phyloP scores from a whole-genome alignment of 2,113 vertebrate species.

The Poeciliopsis occidentalis region DNA sequence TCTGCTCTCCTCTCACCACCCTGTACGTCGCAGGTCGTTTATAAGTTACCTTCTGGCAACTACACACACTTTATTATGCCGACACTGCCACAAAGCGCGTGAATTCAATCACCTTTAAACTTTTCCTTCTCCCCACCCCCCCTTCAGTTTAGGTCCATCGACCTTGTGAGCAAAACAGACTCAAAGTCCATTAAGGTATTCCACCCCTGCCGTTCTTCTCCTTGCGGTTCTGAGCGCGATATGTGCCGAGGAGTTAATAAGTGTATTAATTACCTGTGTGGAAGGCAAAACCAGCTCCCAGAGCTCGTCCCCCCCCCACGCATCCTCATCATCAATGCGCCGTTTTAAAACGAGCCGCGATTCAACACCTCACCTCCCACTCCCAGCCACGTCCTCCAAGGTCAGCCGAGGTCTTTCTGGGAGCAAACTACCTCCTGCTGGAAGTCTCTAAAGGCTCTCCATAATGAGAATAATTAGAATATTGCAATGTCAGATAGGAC shows the following conservation, averaged over 20 bases:
- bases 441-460: constrained; percentile 45
- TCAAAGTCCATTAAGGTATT: constrained; percentile 51
- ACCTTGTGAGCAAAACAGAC: constrained; percentile 29
- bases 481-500: constrained; percentile 57
- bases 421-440: constrained; percentile 20
- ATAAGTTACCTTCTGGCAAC: not conserved
- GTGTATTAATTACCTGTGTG: constrained; percentile 74
- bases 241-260: constrained; percentile 71
- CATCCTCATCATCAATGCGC: not conserved
- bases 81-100: constrained; percentile 14
- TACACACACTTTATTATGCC: constrained; percentile 1
- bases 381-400: constrained; percentile 44
- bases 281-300: constrained; percentile 64
- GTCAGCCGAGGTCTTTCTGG: constrained; percentile 34
- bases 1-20: not conserved
- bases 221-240: constrained; percentile 53
- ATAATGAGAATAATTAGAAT: constrained; percentile 68
- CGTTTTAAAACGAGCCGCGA: constrained; percentile 59
- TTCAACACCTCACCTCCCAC: not conserved
- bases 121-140: not conserved
- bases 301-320: constrained; percentile 18
- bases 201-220: constrained; percentile 39
- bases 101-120: constrained; percentile 48
- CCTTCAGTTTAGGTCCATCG: not conserved
- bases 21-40: constrained; percentile 2